phyloP scores from a whole-genome alignment of 2,888 invertebrate species.

The Pachliopta kotzebuea region DNA sequence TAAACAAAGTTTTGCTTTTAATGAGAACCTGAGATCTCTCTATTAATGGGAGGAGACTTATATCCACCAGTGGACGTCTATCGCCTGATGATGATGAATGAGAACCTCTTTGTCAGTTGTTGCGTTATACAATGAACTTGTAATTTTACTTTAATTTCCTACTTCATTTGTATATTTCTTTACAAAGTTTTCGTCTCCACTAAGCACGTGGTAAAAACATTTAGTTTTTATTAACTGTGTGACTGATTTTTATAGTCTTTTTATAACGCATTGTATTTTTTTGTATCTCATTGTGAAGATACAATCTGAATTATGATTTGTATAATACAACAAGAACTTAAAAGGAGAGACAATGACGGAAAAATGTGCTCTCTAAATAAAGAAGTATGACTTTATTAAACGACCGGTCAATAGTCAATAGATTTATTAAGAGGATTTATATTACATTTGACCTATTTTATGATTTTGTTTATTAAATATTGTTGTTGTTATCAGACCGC shows the following conservation, averaged over 20 bases:
- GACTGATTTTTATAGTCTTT: constrained; percentile 1
- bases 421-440: neutral
- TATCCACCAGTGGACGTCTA: too few relatives aligned
- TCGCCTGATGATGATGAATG: too few relatives aligned
- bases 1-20: too few relatives aligned
- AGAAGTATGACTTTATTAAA: neutral
- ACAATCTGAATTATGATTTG: neutral
- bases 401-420: neutral
- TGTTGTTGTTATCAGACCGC: neutral
- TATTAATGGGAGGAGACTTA: too few relatives aligned
- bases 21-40: too few relatives aligned
- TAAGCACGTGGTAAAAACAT: neutral
- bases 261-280: constrained; percentile 4
- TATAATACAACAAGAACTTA: neutral
- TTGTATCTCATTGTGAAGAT: constrained; percentile 2
- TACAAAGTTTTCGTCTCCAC: neutral
- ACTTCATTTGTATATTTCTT: neutral
- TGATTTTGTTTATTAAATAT: neutral
- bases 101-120: too few relatives aligned
- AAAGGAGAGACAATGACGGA: neutral
- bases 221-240: constrained; percentile 1
- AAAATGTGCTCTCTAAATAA: neutral
- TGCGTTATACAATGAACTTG: too few relatives aligned
- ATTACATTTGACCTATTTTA: neutral
- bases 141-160: too few relatives aligned